Conservation (phyloP, 2,797 vertebrate genomes). For the Onychomys arenicola region DNA sequence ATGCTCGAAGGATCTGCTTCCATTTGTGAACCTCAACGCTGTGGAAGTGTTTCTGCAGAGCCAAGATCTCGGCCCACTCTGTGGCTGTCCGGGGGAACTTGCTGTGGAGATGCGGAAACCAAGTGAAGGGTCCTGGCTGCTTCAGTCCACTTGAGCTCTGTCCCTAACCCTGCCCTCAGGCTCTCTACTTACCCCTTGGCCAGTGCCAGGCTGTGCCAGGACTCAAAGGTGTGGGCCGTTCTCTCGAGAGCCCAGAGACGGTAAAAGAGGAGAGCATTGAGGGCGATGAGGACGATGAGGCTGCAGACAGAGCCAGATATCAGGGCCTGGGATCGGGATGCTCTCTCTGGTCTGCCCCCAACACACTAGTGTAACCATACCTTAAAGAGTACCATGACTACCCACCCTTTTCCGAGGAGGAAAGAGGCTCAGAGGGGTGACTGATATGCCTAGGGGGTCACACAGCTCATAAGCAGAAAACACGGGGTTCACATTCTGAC, state of each 20-base stretch:
- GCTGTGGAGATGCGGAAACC: slow-evolving; percentile 79
- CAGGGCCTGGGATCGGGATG: not conserved
- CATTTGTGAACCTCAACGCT: slow-evolving; percentile 94
- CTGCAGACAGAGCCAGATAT: slow-evolving; percentile 80
- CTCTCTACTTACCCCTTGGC: slow-evolving; percentile 86
- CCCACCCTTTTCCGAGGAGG: not conserved
- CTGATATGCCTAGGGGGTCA: not conserved
- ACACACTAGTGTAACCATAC: not conserved
- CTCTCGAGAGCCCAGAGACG: slow-evolving; percentile 95
- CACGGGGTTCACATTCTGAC: not conserved
- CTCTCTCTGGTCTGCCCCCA: not conserved
- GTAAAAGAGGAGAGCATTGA: slow-evolving; percentile 96
- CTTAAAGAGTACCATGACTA: not conserved
- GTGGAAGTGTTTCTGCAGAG: slow-evolving; percentile 94
- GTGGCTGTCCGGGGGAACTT: slow-evolving; percentile 93
- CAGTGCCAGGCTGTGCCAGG: slow-evolving; percentile 94
- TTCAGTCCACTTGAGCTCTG: accelerated
- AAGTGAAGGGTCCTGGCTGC: not conserved
- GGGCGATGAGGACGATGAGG: slow-evolving; percentile 92
- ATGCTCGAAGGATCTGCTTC: slow-evolving; percentile 94
- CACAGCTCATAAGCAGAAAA: not conserved
- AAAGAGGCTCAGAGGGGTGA: not conserved
- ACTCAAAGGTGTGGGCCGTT: slow-evolving; percentile 94
- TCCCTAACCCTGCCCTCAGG: not conserved
- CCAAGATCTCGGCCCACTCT: slow-evolving; percentile 94